Evolutionary conservation across 2,888 invertebrate genomes (phyloP).

Genomic region (Steinernema carpocapsae): DNA sequence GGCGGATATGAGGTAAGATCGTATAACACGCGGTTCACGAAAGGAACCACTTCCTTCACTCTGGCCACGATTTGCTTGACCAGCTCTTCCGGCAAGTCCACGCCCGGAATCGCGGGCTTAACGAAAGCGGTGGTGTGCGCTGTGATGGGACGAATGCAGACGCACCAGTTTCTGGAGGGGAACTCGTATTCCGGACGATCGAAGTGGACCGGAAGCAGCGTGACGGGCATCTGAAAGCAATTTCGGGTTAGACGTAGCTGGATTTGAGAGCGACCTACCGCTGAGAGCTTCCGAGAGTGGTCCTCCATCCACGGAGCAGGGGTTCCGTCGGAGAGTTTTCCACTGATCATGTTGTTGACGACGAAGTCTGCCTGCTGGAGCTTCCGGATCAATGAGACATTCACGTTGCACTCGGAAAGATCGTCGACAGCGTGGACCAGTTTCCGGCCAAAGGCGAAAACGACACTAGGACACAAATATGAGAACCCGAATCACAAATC

Average conservation of each 20-base stretch:
- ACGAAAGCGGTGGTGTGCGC: slow-evolving; percentile 99
- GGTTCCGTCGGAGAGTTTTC: slow-evolving; percentile 26
- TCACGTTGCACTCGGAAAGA: slow-evolving; percentile 89
- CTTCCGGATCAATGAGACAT: slow-evolving; percentile 77
- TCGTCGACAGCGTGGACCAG: slow-evolving; percentile 88
- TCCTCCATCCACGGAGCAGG: background rate
- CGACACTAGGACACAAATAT: slow-evolving; percentile 76
- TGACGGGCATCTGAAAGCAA: slow-evolving; percentile 78
- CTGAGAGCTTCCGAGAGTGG: background rate
- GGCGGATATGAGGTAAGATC: slow-evolving; percentile 97
- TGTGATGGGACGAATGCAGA: slow-evolving; percentile 92
- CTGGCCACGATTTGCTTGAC: slow-evolving; percentile 87
- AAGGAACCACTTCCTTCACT: slow-evolving; percentile 80
- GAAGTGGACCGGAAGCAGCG: slow-evolving; percentile 90
- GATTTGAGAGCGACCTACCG: background rate
- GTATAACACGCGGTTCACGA: slow-evolving; percentile 92
- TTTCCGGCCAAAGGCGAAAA: slow-evolving; percentile 88
- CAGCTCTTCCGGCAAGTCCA: slow-evolving; percentile 74
- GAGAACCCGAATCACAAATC: background rate
- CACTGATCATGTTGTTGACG: slow-evolving; percentile 59
- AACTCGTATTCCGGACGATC: slow-evolving; percentile 80
- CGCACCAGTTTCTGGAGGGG: slow-evolving; percentile 78
- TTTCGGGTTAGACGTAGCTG: background rate
- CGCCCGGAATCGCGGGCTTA: slow-evolving; percentile 84
- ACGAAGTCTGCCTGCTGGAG: slow-evolving; percentile 83